Evolutionary conservation across 2,888 invertebrate species (phyloP).

Genomic region (Neria commutata): DNA sequence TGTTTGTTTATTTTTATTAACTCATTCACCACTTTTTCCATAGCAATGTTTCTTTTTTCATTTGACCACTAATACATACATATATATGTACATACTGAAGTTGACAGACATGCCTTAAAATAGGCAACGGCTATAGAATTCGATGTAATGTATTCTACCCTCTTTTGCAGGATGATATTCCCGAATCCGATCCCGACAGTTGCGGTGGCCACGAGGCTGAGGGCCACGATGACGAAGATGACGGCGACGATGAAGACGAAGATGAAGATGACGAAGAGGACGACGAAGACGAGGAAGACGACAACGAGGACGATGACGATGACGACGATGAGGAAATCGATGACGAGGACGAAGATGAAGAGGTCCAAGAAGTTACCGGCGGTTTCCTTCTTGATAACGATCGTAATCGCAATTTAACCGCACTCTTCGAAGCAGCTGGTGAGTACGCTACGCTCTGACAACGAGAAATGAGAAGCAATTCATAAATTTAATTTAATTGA

Average conservation of each 20-base stretch:
- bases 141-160: too few species aligned
- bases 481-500: constrained; percentile 4
- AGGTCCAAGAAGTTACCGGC: constrained; percentile 52
- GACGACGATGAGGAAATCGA: constrained; percentile 61
- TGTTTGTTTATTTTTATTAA: neutral
- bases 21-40: neutral
- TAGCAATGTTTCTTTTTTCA: constrained; percentile 26
- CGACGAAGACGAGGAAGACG: constrained; percentile 60
- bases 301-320: constrained; percentile 53
- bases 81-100: neutral
- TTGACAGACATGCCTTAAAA: constrained; percentile 4
- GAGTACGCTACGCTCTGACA: constrained; percentile 24
- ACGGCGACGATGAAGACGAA: constrained; percentile 60
- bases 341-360: constrained; percentile 61
- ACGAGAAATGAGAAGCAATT: neutral
- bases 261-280: constrained; percentile 61
- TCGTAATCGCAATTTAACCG: constrained; percentile 73
- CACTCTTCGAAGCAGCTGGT: constrained; percentile 89
- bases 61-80: constrained; percentile 23
- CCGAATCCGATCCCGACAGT: constrained; percentile 61
- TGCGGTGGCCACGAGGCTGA: constrained; percentile 59
- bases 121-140: constrained; percentile 19
- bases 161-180: constrained; percentile 58
- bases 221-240: constrained; percentile 57
- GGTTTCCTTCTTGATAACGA: constrained; percentile 63